A percentile compares a stretch with the other conserved stretches of the same genome.
Evolutionary conservation across 2,888 invertebrate genomes (phyloP).

Genomic region (Polydrusus cervinus): DNA sequence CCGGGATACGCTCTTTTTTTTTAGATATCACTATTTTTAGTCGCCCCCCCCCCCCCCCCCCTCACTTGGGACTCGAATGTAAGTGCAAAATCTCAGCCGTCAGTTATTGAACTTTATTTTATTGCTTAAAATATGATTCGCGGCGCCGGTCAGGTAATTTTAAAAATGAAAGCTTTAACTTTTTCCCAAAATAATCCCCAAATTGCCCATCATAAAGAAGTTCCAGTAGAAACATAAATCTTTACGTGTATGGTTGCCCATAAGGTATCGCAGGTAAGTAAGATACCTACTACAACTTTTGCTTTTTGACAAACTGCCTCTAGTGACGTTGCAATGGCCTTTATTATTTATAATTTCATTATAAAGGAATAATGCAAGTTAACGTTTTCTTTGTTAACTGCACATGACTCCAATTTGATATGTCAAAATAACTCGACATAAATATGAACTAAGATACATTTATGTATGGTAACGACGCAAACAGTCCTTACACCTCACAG

Average conservation of each 20-base stretch:
- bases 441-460: conserved; percentile 32
- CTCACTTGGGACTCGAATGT: too few species aligned
- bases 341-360: conserved; percentile 43
- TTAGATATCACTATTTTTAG: too few species aligned
- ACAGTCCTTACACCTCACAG: conserved; percentile 16
- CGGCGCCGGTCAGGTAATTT: too few species aligned
- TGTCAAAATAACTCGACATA: conserved; percentile 26
- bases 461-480: conserved; percentile 16
- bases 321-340: conserved; percentile 25
- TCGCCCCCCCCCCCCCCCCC: too few species aligned
- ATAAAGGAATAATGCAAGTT: conserved; percentile 21
- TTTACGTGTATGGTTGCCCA: conserved; percentile 14
- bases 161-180: too few species aligned
- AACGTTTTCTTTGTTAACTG: conserved; percentile 29
- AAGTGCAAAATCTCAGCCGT: too few species aligned
- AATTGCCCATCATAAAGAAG: not conserved
- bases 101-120: too few species aligned
- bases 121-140: too few species aligned
- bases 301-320: conserved; percentile 32
- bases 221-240: not conserved
- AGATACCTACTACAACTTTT: conserved; percentile 33
- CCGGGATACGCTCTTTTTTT: too few species aligned
- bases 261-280: conserved; percentile 22
- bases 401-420: conserved; percentile 21
- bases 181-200: not conserved